Percentiles rank a stretch among this genome's conserved stretches.
phyloP scores from a whole-genome alignment of 2,797 vertebrate species.

The Parauchenoglanis ngamensis region DNA sequence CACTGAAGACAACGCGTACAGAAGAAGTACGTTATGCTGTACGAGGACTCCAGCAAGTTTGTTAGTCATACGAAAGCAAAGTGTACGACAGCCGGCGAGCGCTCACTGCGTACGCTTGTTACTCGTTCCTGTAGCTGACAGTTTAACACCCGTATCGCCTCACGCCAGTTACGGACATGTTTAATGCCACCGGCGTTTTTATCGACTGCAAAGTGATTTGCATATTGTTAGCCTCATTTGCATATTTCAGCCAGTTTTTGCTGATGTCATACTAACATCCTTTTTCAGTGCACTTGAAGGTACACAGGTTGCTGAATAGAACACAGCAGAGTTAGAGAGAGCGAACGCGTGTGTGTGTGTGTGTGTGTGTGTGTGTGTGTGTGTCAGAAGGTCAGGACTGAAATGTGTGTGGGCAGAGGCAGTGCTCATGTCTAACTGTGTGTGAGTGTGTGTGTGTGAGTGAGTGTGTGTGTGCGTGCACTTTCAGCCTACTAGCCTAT shows the following conservation, averaged over 20 bases:
- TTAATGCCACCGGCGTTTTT: background rate
- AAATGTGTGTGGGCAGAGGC: background rate
- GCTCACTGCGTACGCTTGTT: too few species aligned
- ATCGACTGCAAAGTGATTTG: background rate
- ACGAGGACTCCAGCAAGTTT: background rate
- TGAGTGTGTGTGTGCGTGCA: constrained; percentile 9
- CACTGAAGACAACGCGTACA: background rate
- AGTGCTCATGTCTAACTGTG: background rate
- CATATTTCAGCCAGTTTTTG: background rate
- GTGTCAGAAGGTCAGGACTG: background rate
- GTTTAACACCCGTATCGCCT: background rate
- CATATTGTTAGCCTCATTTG: background rate
- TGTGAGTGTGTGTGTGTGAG: constrained; percentile 19
- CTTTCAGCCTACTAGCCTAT: constrained; percentile 45
- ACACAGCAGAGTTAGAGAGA: background rate
- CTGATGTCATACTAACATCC: background rate
- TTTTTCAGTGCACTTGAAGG: background rate
- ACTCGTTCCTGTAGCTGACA: too few species aligned
- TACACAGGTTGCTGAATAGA: background rate
- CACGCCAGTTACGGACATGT: background rate
- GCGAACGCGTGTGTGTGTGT: background rate
- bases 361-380: background rate
- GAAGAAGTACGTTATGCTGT: background rate
- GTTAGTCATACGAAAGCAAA: too few species aligned
- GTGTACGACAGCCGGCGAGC: too few species aligned